phyloP scores from a whole-genome alignment of 2,888 invertebrate species.

The Tiliacea aurago region DNA sequence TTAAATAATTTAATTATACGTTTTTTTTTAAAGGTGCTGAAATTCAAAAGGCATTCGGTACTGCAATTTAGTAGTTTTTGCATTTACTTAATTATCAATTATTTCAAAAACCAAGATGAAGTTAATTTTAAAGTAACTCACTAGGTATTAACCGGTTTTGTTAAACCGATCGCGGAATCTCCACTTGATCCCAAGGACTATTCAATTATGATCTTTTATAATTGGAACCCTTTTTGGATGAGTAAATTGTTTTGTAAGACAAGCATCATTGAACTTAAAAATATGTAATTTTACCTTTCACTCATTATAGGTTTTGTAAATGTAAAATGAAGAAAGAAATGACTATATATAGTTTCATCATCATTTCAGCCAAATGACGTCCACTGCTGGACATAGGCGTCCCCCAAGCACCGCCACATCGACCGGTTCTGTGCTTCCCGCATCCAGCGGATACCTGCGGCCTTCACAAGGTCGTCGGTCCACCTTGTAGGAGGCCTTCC shows the following conservation, averaged over 20 bases:
- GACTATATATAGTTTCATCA: too few relatives aligned
- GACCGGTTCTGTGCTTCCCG: too few relatives aligned
- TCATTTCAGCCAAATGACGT: too few relatives aligned
- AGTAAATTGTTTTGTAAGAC: constrained; percentile 55
- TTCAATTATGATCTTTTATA: constrained; percentile 49
- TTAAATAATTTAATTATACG: too few relatives aligned
- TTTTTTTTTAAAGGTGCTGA: too few relatives aligned
- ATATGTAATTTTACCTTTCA: constrained; percentile 36
- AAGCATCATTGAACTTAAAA: constrained; percentile 32
- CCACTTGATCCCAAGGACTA: constrained; percentile 35
- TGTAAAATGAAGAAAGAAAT: constrained; percentile 10
- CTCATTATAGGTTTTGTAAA: constrained; percentile 2
- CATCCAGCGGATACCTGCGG: too few relatives aligned
- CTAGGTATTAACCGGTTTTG: constrained; percentile 29
- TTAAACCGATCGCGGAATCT: constrained; percentile 11
- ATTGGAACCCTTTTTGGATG: constrained; percentile 28
- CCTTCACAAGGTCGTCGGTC: too few relatives aligned
- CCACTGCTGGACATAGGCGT: too few relatives aligned
- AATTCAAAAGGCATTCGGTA: too few relatives aligned
- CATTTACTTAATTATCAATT: constrained; percentile 2
- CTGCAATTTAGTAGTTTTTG: too few relatives aligned
- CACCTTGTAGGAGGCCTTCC: too few relatives aligned
- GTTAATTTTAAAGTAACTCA: constrained; percentile 31
- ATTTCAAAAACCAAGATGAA: constrained; percentile 16
- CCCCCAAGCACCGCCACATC: too few relatives aligned